Evolutionary conservation across 2,888 invertebrate genomes (phyloP), one percentile per base, ranked within the genome.

Genomic region (Eristalis pertinax): DNA sequence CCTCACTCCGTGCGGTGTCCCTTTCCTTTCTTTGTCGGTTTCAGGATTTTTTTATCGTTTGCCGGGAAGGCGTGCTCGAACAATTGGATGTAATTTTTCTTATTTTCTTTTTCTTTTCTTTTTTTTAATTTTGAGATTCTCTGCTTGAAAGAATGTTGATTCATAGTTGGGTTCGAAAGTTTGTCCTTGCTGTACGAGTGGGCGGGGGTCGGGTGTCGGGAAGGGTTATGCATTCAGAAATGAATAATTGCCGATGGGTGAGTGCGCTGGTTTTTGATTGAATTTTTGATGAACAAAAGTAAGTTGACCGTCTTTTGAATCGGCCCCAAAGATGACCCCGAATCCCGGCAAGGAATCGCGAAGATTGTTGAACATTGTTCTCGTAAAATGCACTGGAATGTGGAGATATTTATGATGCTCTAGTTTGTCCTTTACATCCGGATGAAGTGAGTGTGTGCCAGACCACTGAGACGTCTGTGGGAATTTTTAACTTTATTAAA

Each of bases 21-120:
- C 32, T 65, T 13, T 50, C 70, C 22, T 68, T 32, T 32, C 32
- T 32, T 32, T 8, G 65, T 77, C 69, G 35, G 29, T 74, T 62
- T 72, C 72, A 19, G 75, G 38, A 70, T 75, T 26, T 75, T 26
- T 79, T 86, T 86, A 86, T 86, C 82, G 83, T 75, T 79, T 67
- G 83, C 78, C 74, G 26, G 0, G 26, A 24, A 19, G 50, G 50
- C 19, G 72, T 77, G 43, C 50, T 41, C 74, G 58, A 80, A 84
- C 79, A 84, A 84, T 78, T 68, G 83, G 35, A 11, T 58, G 63
- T 82, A 75, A 82, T 74, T 82, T 84, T 72, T 76, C 70, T 15
- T 65, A 41, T 29, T 19, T 0, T 65, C 43, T 8, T 58, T 67
- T 67, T 58, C 32, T 60, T 68, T 32, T 56, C 41, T 43, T 72